Conservation (phyloP, 2,797 vertebrate genomes). For the Setipinna tenuifilis region DNA sequence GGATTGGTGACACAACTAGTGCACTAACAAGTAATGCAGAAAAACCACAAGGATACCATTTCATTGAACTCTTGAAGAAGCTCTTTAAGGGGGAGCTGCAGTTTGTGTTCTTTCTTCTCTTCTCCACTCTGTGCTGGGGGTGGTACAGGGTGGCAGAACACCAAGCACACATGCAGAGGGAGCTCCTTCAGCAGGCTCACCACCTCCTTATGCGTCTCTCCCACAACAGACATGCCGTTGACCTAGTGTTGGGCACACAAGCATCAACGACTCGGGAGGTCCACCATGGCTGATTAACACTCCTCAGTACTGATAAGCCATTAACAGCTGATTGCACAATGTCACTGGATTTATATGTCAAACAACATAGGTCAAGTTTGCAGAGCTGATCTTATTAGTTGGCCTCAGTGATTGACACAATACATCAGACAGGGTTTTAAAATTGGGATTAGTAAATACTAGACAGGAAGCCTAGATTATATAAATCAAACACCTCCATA, state of each 20-base stretch:
- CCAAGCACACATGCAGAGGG: conserved; percentile 83
- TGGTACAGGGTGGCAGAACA: conserved; percentile 79
- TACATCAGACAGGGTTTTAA: background rate
- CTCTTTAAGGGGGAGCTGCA: conserved; percentile 73
- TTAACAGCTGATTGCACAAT: background rate
- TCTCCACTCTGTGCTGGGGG: conserved; percentile 63
- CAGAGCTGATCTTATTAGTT: background rate
- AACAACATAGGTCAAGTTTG: background rate
- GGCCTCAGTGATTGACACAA: background rate
- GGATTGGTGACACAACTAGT: background rate
- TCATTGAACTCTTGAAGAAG: conserved; percentile 73
- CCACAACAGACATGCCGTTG: conserved; percentile 88
- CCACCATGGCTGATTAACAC: background rate
- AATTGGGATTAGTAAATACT: conserved; percentile 10
- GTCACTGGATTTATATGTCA: background rate
- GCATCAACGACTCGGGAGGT: background rate
- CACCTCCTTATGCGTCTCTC: conserved; percentile 90
- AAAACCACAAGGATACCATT: conserved; percentile 59
- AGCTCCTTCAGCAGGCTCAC: conserved; percentile 88
- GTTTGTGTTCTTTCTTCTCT: conserved; percentile 67
- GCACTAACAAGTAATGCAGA: background rate
- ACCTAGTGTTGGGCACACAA: conserved; percentile 71
- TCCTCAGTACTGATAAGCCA: background rate
- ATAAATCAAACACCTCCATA: background rate
- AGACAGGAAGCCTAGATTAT: conserved; percentile 1